Evolutionary conservation across 2,888 invertebrate species (phyloP), one percentile per base, ranked within the genome.

Genomic region (Merodon equestris): DNA sequence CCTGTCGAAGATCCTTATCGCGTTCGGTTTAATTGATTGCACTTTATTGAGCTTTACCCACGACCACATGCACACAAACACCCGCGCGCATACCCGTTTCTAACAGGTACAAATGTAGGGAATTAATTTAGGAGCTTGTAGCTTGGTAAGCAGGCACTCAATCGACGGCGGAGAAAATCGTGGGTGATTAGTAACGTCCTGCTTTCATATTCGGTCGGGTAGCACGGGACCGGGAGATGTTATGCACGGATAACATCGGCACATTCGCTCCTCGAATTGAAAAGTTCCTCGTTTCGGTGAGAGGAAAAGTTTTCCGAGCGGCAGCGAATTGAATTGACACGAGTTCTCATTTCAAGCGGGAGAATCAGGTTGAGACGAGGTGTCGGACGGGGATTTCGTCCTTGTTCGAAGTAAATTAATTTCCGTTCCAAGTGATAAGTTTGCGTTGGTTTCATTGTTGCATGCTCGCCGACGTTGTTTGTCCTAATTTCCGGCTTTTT

Each of bases 1-100:
- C 79, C 79, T 74, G 79, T 79, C 74, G 79, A 75, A 81, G 81
- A 81, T 81, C 75, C 81, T 81, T 79, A 79, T 79, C 79, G 70
- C 40, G 64, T 60, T 51, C 42, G 61, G 71, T 81, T 75, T 81
- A 81, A 81, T 81, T 81, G 81, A 81, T 81, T 81, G 81, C 81
- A 75, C 79, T 81, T 81, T 81, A 81, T 81, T 81, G 75, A 71
- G 81, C 81, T 75, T 81, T 81, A 70, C 53, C n/a, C 38, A 40
- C 17, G 7, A 12, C 34, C 36, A 0, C 79, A 79, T 68, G 73
- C 61, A 54, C 63, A n/a, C 17, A 13, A 12, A 53, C 36, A 0
- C 79, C 73, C 68, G 73, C 61, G 56, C 63, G 64, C 61, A 71
- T 40, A 40, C 5, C 10, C n/a, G n/a, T n/a, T n/a, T n/a, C n/a